Conservation (phyloP, 2,113 vertebrate species). For the Neoarius graeffei region DNA sequence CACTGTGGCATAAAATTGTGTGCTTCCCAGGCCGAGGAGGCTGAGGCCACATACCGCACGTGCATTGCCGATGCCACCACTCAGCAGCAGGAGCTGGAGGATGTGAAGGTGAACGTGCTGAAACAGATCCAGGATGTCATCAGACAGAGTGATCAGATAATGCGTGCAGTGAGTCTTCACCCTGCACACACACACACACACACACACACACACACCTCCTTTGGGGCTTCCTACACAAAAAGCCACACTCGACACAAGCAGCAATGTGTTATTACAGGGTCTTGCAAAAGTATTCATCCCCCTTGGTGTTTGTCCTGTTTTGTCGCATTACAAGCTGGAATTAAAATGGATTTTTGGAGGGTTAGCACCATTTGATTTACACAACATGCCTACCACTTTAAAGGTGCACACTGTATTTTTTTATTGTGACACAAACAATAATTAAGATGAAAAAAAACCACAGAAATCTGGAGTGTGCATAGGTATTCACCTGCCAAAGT, state of each 20-base stretch:
- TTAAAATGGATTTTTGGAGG: too few species aligned
- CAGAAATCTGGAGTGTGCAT: too few species aligned
- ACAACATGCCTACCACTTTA: too few species aligned
- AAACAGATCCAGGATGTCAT: conserved; percentile 91
- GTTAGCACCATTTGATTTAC: too few species aligned
- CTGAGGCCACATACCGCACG: conserved; percentile 91
- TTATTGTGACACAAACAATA: too few species aligned
- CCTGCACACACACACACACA: neutral
- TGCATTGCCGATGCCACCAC: conserved; percentile 89
- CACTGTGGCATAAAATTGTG: neutral
- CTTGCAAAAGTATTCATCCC: too few species aligned
- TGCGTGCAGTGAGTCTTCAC: conserved; percentile 81
- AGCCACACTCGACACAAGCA: neutral
- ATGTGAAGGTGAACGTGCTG: conserved; percentile 88
- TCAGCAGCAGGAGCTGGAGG: conserved; percentile 91
- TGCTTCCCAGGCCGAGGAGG: conserved; percentile 84
- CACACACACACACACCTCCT: neutral
- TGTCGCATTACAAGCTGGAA: too few species aligned
- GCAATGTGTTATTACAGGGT: neutral
- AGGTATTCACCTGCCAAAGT: too few species aligned
- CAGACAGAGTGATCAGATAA: conserved; percentile 89
- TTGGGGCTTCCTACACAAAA: neutral
- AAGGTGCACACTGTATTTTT: too few species aligned
- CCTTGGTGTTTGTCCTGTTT: too few species aligned
- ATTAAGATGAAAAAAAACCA: too few species aligned